phyloP scores from a whole-genome alignment of 1,140 invertebrate species.

The Saccostrea cuccullata region DNA sequence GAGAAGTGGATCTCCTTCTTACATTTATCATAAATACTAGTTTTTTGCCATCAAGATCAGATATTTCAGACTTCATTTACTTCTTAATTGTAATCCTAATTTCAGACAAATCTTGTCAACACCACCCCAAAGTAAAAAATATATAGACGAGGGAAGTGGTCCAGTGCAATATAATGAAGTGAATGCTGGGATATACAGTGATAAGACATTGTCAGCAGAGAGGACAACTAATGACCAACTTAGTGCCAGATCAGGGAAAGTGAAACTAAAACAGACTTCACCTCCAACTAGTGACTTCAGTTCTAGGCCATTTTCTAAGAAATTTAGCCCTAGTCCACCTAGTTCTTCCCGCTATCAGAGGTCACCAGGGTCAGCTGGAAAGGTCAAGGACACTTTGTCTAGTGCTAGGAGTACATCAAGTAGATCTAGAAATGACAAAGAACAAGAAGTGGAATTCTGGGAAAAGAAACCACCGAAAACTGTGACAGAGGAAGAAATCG shows the following conservation, averaged over 20 bases:
- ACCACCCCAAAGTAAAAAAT: neutral
- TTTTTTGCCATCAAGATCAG: no score
- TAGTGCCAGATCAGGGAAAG: conserved; percentile 13
- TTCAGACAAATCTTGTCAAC: neutral
- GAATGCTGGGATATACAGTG: neutral
- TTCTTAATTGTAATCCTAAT: neutral
- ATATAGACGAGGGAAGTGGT: neutral
- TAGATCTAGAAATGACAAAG: neutral
- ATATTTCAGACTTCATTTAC: no score
- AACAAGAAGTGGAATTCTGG: conserved; percentile 22
- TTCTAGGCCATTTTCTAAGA: neutral
- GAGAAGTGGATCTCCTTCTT: no score
- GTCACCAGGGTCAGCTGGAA: neutral
- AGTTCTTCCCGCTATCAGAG: neutral
- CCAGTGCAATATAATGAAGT: neutral
- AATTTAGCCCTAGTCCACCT: conserved; percentile 2
- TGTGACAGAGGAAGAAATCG: conserved; percentile 38
- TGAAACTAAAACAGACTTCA: conserved; percentile 13
- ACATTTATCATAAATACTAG: no score
- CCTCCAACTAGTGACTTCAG: conserved; percentile 4
- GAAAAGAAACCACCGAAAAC: conserved; percentile 31
- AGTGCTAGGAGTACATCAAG: conserved; percentile 1
- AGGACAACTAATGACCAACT: neutral
- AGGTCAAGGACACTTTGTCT: neutral
- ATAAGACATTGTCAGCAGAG: neutral